Base-by-base conservation (phyloP, 2,113 vertebrate species). In the Apodemus sylvaticus region DNA sequence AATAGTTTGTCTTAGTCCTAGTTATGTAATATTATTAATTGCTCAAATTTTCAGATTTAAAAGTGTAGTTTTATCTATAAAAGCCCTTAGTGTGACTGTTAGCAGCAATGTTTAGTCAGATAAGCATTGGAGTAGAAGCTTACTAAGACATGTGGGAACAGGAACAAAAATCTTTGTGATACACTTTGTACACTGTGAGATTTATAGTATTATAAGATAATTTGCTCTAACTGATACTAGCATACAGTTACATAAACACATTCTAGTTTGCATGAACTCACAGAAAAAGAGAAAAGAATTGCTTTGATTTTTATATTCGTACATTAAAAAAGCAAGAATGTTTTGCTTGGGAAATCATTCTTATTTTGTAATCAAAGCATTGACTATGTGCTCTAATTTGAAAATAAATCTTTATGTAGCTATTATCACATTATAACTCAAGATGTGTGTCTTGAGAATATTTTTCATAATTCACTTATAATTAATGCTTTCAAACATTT, bases 381-480 rank as follows among this genome's bases (percentile, higher is more conserved):
- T 96, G 42, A 10, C 0, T 78, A 89, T 91, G 58, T 55, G 90
- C 19, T n/a, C 89, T 83, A 93, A 87, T 86, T 89, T 5, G 87
- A 86, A 96, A 96, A 95, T 97, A 94, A 95, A 94, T 96, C 53
- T 96, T 95, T 85, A 94, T 79, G 60, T 95, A 96, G 77, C 77
- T 94, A 96, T 97, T 97, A 97, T 89, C 95, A 94, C 34, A 92
- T 95, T 96, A 76, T 85, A 93, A 91, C 29, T 85, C 55, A 93
- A 94, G 26, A 96, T 97, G 12, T 91, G 68, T 93, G 79, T 19
- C 62, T 95, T 94, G 91, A 96, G 82, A 97, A 96, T 97, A 94
- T 89, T 94, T 97, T 97, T 95, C 82, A 97, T 93, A 83, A 96
- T 97, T 96, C 83, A 96, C 94, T 94, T 96, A 86, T 96, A 94